Conservation (phyloP, 2,113 vertebrate genomes). For the Phocoena phocoena region DNA sequence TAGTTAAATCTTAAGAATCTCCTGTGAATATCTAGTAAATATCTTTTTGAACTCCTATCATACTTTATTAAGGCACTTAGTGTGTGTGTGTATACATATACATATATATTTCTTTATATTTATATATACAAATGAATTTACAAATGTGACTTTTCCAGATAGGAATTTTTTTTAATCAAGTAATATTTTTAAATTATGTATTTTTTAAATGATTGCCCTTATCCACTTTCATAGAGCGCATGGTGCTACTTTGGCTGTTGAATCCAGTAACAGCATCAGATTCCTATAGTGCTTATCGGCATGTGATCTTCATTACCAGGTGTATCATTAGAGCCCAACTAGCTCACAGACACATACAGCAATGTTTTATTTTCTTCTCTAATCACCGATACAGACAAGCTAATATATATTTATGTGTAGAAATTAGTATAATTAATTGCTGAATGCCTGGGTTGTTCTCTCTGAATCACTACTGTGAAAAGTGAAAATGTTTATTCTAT, state of each 20-base stretch:
- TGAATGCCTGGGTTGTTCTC: neutral
- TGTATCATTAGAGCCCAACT: neutral
- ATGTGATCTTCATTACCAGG: neutral
- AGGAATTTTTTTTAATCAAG: neutral
- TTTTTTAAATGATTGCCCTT: neutral
- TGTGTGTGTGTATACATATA: neutral
- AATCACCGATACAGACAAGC: neutral
- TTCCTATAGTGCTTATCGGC: neutral
- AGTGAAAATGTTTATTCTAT: neutral
- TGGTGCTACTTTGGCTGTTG: neutral
- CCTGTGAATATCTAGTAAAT: neutral
- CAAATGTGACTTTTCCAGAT: neutral
- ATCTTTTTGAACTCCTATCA: neutral
- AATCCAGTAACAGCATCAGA: neutral
- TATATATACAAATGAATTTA: neutral
- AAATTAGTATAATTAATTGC: neutral
- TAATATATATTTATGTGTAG: neutral
- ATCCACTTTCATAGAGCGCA: neutral
- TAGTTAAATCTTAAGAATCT: neutral
- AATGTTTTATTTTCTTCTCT: neutral
- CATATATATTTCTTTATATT: no score
- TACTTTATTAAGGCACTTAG: neutral
- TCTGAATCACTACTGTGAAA: neutral
- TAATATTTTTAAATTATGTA: neutral
- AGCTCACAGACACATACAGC: neutral